Base-by-base conservation (phyloP, 2,113 vertebrate genomes). In the Mystacornis crossleyi region DNA sequence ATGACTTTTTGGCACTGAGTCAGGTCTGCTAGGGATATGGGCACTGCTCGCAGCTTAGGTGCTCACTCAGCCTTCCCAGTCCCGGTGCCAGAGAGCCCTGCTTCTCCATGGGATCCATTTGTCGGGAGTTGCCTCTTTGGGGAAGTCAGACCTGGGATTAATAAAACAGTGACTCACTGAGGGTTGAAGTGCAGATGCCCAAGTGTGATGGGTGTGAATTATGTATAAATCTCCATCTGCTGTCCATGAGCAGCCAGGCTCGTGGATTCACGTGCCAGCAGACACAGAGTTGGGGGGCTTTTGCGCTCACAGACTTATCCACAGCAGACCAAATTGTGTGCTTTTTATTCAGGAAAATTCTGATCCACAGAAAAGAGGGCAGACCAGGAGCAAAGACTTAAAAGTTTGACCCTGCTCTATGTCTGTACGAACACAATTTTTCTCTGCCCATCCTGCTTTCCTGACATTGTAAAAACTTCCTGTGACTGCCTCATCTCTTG, bases 181-280 rank as follows among this genome's bases (percentile, higher is more conserved):
- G 43, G 42, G 45, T 67, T 67, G 17, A 48, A 72, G 66, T 67
- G 38, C 57, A 54, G 31, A 25, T 18, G 40, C 54, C 73, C 60
- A 18, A 26, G 40, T 28, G 77, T n/a, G 3, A 1, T 11, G 43
- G 25, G 48, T 38, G 78, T 86, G 95, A 77, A 66, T 83, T 58
- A 54, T 28, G 48, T 40, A 28, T 17, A 47, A n/a, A 18, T 18
- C 77, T 36, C 19, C 0, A 57, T 48, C 6, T n/a, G n/a, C n/a
- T n/a, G 0, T 18, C 6, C 10, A 4, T 14, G 57, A 71, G 58
- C 47, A 62, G 47, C 26, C 14, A 3, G n/a, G 57, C 66, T 74
- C 3, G 0, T 14, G 60, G 10, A 7, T 20, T 58, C 50, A 3
- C 1, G 3, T 20, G 42, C 28, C 14, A 5, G 1, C 47, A n/a